phyloP scores from a whole-genome alignment of 2,113 vertebrate species.

The Nibea coibor region DNA sequence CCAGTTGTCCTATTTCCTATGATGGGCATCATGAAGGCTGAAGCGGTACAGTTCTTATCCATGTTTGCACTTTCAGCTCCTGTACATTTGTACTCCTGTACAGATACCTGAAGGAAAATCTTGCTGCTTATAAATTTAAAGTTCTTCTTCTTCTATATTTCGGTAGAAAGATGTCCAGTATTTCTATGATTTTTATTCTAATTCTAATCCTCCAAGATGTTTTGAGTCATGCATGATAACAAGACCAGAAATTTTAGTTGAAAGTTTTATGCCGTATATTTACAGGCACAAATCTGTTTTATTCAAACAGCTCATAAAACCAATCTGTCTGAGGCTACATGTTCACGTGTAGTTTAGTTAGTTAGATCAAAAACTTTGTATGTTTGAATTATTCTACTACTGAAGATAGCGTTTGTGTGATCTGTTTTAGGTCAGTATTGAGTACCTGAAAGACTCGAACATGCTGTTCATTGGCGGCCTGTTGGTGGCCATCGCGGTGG shows the following conservation, averaged over 20 bases:
- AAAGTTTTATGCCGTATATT: too few species aligned
- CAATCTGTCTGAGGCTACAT: too few species aligned
- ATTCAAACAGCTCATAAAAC: conserved; percentile 56
- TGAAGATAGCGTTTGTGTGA: conserved; percentile 2
- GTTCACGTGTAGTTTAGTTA: background rate
- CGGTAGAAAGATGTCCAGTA: background rate
- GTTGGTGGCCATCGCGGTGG: conserved; percentile 91
- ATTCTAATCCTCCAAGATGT: too few species aligned
- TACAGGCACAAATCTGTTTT: background rate
- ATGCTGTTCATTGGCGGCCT: conserved; percentile 94
- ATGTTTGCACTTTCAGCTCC: background rate
- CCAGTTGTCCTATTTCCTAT: conserved; percentile 92
- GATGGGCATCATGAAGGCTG: conserved; percentile 92
- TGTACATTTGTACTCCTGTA: background rate
- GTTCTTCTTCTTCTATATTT: background rate
- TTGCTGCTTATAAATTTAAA: background rate
- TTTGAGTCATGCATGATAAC: too few species aligned
- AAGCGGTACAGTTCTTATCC: conserved; percentile 78
- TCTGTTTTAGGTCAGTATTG: conserved; percentile 85
- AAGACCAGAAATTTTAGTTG: too few species aligned
- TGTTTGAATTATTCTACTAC: background rate
- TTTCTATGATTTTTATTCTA: background rate
- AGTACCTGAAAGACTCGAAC: conserved; percentile 92
- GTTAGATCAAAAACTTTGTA: background rate
- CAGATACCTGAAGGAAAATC: background rate